A percentile compares a stretch with the other conserved stretches of the same genome.
These are phyloP conservation scores for Automeris io DNA, from an alignment of 2,888 invertebrate genomes.

Conservation along the genomic window DNA sequence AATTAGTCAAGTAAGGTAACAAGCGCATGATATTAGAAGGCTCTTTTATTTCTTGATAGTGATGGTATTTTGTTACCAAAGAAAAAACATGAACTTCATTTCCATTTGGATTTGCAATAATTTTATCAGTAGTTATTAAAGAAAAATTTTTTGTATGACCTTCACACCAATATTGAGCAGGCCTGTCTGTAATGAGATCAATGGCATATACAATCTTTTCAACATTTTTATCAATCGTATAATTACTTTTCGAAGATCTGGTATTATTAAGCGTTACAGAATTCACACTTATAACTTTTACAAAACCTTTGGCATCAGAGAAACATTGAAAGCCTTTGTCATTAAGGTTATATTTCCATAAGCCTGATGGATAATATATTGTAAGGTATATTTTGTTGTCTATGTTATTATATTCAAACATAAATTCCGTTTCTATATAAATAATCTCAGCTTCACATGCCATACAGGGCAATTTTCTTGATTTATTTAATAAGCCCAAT, in stretches of 20 bases:
- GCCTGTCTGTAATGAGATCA: conserved; percentile 63
- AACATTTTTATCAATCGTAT: conserved; percentile 12
- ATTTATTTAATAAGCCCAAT: conserved; percentile 32
- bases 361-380: conserved; percentile 73
- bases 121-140: conserved; percentile 62
- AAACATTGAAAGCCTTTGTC: conserved; percentile 78
- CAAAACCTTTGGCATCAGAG: conserved; percentile 75
- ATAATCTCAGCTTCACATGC: conserved; percentile 51
- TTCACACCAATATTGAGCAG: conserved; percentile 82
- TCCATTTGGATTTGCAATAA: conserved; percentile 66
- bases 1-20: conserved; percentile 29
- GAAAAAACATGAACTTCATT: conserved; percentile 56
- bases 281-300: conserved; percentile 58
- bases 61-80: conserved; percentile 38
- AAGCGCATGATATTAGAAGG: conserved; percentile 26
- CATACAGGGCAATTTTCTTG: conserved; percentile 43
- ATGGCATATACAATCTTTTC: conserved; percentile 70
- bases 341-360: conserved; percentile 63
- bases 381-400: conserved; percentile 59
- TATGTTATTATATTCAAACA: conserved; percentile 44
- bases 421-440: conserved; percentile 42
- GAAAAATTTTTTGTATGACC: conserved; percentile 72
- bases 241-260: neutral
- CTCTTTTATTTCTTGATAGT: conserved; percentile 26
- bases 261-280: conserved; percentile 17